Base-by-base conservation (phyloP, 2,797 vertebrate genomes). In the Neosilurus hyrtlii region DNA sequence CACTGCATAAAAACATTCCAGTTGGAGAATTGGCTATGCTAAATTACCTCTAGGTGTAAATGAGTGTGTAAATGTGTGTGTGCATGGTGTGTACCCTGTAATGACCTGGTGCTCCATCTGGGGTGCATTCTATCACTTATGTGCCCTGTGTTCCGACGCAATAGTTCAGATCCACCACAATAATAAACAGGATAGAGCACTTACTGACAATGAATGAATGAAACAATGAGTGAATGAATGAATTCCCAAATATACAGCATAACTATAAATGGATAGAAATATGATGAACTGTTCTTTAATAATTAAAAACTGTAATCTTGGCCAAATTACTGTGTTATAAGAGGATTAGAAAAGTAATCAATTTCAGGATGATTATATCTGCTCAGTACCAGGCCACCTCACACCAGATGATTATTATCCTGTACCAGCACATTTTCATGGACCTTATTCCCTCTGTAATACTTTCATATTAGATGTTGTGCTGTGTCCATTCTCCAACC, bases 11-110 rank as follows among this genome's bases (percentile, higher is more conserved):
- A 75, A 75, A 22, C 56, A 22, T n/a, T 30, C 18, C 18, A 5
- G 56, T 22, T 22, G 6, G 56, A 20, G n/a, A 52, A 15, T 0
- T 51, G 15, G 22, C 59, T 77, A 5, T 62, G 75, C 37, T 49
- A 49, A 77, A 63, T 20, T 78, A n/a, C n/a, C n/a, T n/a, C 56
- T 26, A 18, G 4, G 75, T 26, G n/a, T 78, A 26, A 63, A 78
- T 63, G 61, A 49, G 37, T n/a, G n/a, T 63, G 61, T 63, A 7
- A n/a, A 12, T 63, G 57, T 61, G 57, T 61, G 43, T 52, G 59
- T 63, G 59, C 11, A 1, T 61, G 73, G n/a, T 30, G 76, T 30
- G 37, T 20, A 43, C 16, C 15, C 3, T 35, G 49, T 16, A 22
- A 79, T 66, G 15, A 35, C 30, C 62, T 14, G 26, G 1, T 43